Percentiles rank a stretch among this genome's conserved stretches.
phyloP scores from a whole-genome alignment of 2,888 invertebrate genomes.

The Kuschelorhynchus macadamiae region DNA sequence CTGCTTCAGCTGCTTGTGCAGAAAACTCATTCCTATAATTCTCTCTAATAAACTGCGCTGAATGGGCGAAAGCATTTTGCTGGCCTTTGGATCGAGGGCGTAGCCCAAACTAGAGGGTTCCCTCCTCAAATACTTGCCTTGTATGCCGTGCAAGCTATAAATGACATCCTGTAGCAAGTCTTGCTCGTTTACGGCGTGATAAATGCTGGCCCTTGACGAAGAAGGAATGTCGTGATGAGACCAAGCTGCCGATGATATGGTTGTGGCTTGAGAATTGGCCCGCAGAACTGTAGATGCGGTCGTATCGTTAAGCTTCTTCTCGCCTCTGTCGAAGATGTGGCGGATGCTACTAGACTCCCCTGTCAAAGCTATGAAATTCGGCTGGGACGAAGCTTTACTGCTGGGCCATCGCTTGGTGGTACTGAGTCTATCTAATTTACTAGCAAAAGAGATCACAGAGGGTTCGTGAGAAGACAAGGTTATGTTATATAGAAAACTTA shows the following conservation, averaged over 20 bases:
- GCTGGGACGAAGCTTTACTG: slow-evolving; percentile 52
- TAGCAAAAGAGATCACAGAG: slow-evolving; percentile 53
- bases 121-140: slow-evolving; percentile 80
- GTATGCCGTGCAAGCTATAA: slow-evolving; percentile 90
- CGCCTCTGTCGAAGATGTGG: slow-evolving; percentile 56
- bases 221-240: slow-evolving; percentile 60
- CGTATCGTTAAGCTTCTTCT: slow-evolving; percentile 45
- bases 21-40: slow-evolving; percentile 86
- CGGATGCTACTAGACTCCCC: slow-evolving; percentile 58
- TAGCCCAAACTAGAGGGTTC: slow-evolving; percentile 76
- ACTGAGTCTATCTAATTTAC: slow-evolving; percentile 57
- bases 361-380: slow-evolving; percentile 56
- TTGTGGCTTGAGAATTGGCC: slow-evolving; percentile 55
- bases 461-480: slow-evolving; percentile 49
- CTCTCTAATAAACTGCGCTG: slow-evolving; percentile 76
- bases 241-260: slow-evolving; percentile 59
- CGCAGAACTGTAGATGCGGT: slow-evolving; percentile 39
- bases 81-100: slow-evolving; percentile 73
- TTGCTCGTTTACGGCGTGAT: slow-evolving; percentile 63
- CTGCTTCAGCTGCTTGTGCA: slow-evolving; percentile 84
- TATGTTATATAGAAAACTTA: slow-evolving; percentile 62
- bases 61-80: slow-evolving; percentile 70
- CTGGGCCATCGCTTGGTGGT: slow-evolving; percentile 46
- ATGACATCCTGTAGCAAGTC: slow-evolving; percentile 83
- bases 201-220: slow-evolving; percentile 54